Conservation (phyloP, 2,888 invertebrate species). For the Chouioia cunea region DNA sequence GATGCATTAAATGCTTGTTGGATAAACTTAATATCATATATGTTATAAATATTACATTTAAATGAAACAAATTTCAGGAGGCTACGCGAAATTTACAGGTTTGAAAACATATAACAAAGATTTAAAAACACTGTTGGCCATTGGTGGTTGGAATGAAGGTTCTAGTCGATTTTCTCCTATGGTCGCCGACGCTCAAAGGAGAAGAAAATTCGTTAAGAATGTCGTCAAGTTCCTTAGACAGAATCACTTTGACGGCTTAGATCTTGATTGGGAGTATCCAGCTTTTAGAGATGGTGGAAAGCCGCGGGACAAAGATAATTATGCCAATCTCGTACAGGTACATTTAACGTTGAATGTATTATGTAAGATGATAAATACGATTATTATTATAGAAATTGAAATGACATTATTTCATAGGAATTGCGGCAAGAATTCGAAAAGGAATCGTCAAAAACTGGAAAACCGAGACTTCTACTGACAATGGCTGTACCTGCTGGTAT, state of each 20-base stretch:
- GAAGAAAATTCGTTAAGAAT: slow-evolving; percentile 87
- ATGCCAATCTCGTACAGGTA: slow-evolving; percentile 86
- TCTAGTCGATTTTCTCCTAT: slow-evolving; percentile 89
- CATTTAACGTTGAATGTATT: not conserved
- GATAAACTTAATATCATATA: not conserved
- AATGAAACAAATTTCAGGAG: slow-evolving; percentile 73
- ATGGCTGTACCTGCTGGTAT: slow-evolving; percentile 96
- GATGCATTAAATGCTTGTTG: not conserved
- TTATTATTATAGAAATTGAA: not conserved
- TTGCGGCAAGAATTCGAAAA: slow-evolving; percentile 89
- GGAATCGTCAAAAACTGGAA: slow-evolving; percentile 86
- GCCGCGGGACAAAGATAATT: slow-evolving; percentile 87
- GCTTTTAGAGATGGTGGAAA: slow-evolving; percentile 79
- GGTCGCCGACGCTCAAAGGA: slow-evolving; percentile 82
- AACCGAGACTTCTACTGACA: slow-evolving; percentile 83
- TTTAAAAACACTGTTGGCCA: slow-evolving; percentile 89
- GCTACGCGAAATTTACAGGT: slow-evolving; percentile 93
- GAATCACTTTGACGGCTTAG: slow-evolving; percentile 93
- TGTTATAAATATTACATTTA: not conserved
- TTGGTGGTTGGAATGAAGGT: slow-evolving; percentile 95
- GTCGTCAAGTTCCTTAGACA: slow-evolving; percentile 87
- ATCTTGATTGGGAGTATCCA: slow-evolving; percentile 93
- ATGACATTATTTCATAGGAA: slow-evolving; percentile 72
- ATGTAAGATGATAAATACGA: not conserved
- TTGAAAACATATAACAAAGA: slow-evolving; percentile 93